Evolutionary conservation across 2,888 invertebrate species (phyloP), one percentile per base, ranked within the genome.

Genomic region (Gastrophysa polygoni): DNA sequence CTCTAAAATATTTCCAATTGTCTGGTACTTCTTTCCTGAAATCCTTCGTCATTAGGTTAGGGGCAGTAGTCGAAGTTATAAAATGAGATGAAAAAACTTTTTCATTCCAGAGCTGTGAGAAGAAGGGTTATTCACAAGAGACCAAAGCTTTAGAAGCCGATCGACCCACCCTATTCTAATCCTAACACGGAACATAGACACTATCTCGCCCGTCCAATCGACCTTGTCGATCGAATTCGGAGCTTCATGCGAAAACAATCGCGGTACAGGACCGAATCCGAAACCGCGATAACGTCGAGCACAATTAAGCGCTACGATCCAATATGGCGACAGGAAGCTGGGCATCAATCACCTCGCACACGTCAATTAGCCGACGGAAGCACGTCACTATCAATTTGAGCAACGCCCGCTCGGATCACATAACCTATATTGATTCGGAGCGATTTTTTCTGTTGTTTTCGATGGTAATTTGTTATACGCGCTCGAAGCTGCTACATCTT

Each of bases 341-440:
- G 72, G 76, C 81, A 81, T 82, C 82, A 81, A 82, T 82, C 81
- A 81, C 78, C 73, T 73, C 74, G 80, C 81, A 80, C 80, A 81
- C 81, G 81, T 81, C 82, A 82, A 82, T 82, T 82, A 82, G 80
- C 77, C 73, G 64, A 80, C 81, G 82, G 82, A 82, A 80, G 74
- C 78, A 75, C 81, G 81, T 81, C 81, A 81, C 81, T 81, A 82
- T 82, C 81, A 82, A 82, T 82, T 82, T 81, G 79, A 66, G 75
- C 84, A 69, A 70, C 73, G 73, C 74, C 73, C 72, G 71, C 63
- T 69, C 73, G 74, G 75, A 77, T 77, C 77, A 73, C 75, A 77
- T 77, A 78, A 77, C 78, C 77, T 75, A 77, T 77, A 78, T 78
- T 75, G 78, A 77, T 77, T 77, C 69, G 70, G 48, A 57, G 57